phyloP scores from a whole-genome alignment of 2,888 invertebrate genomes.

The Trissoscelio sp. region DNA sequence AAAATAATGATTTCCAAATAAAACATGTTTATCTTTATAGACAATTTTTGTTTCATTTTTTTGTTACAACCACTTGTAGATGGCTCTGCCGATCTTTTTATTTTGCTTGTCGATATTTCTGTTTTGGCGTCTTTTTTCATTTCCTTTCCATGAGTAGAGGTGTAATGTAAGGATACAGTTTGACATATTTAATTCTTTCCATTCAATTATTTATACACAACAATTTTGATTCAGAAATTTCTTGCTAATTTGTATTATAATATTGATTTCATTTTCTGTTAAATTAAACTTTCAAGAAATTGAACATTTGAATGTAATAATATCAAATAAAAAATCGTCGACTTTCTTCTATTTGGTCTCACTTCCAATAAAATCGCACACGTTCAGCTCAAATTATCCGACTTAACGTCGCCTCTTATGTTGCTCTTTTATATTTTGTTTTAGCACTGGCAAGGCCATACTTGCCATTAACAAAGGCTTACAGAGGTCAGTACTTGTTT shows the following conservation, averaged over 20 bases:
- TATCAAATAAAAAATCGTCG: neutral
- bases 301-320: no score
- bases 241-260: no score
- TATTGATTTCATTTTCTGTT: no score
- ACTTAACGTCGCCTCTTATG: slow-evolving; percentile 81
- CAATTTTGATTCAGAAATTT: no score
- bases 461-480: slow-evolving; percentile 94
- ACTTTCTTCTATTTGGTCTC: slow-evolving; percentile 2
- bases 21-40: neutral
- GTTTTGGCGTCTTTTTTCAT: slow-evolving; percentile 33
- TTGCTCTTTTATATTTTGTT: slow-evolving; percentile 86
- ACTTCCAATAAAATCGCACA: slow-evolving; percentile 66
- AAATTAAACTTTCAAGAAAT: no score
- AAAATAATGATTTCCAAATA: neutral
- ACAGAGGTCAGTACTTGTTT: slow-evolving; percentile 88
- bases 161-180: slow-evolving; percentile 15
- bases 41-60: neutral
- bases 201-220: neutral
- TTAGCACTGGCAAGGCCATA: slow-evolving; percentile 92
- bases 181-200: neutral
- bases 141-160: slow-evolving; percentile 49
- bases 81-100: slow-evolving; percentile 4
- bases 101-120: slow-evolving; percentile 28
- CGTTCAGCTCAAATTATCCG: slow-evolving; percentile 74
- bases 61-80: neutral